Evolutionary conservation across 2,113 vertebrate genomes (phyloP).

Genomic region (Oplegnathus fasciatus): DNA sequence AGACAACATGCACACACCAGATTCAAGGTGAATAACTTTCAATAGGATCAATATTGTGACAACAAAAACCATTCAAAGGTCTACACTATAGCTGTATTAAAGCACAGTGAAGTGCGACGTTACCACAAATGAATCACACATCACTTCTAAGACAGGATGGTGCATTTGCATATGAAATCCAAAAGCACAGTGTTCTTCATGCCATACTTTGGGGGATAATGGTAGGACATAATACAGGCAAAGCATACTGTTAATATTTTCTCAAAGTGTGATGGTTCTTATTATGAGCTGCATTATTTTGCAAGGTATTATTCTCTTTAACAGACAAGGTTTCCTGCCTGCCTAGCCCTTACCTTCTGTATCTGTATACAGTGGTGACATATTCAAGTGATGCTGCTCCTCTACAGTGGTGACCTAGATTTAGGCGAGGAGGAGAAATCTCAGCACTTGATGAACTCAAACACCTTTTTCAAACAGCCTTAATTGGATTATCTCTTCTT

Average conservation of each 20-base stretch:
- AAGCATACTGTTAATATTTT: slow-evolving; percentile 7
- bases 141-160: slow-evolving; percentile 17
- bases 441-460: slow-evolving; percentile 35
- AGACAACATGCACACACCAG: not conserved
- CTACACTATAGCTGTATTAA: slow-evolving; percentile 19
- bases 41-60: slow-evolving; percentile 18
- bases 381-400: slow-evolving; percentile 23
- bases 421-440: slow-evolving; percentile 18
- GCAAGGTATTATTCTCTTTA: not conserved
- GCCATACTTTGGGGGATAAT: slow-evolving; percentile 19
- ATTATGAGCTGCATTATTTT: not conserved
- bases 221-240: not conserved
- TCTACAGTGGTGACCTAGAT: slow-evolving; percentile 45
- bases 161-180: slow-evolving; percentile 59
- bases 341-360: not conserved
- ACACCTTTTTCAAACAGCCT: slow-evolving; percentile 34
- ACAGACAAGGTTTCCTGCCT: not conserved
- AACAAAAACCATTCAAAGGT: slow-evolving; percentile 8
- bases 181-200: slow-evolving; percentile 37
- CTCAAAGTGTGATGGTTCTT: slow-evolving; percentile 8
- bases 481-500: slow-evolving; percentile 38
- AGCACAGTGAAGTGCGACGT: slow-evolving; percentile 34
- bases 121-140: slow-evolving; percentile 43
- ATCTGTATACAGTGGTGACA: slow-evolving; percentile 11
- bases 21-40: slow-evolving; percentile 28